Base-by-base conservation (phyloP, 2,888 invertebrate genomes). In the Axea sp. region DNA sequence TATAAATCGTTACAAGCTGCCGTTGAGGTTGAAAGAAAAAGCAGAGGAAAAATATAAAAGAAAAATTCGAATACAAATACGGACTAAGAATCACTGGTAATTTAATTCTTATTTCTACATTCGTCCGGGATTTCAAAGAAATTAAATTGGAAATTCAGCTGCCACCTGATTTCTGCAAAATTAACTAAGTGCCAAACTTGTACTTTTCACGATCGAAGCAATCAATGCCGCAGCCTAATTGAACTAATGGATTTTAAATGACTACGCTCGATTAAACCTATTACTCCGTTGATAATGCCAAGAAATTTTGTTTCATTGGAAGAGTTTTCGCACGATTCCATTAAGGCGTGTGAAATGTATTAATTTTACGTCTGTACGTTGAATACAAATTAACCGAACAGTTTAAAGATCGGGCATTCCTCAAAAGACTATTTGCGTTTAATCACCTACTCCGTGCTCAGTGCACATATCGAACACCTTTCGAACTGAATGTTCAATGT, bases 211-310 rank as follows among this genome's bases (percentile, higher is more conserved):
- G 26, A 67, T 49, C 30, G 39, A 35, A 11, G 64, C 51, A 64
- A 64, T 53, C 53, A 41, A 57, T 57, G 65, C 19, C 22, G 39
- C 11, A 41, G 67, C 33, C 53, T 67, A 67, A 67, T 57, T 67
- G 57, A 57, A 14, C 67, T 67, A 67, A 67, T 67, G 67, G 67
- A 67, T 67, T 67, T 67, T 68, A 68, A 68, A 68, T 59, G 57
- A 59, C 41, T 49, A 12, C 49, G 28, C 55, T 30, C 49, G 57
- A 68, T 59, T 68, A 41, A 43, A 49, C 41, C 41, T 41, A 67
- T 67, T 67, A 67, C 55, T 55, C 43, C 24, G 55, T 37, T 55
- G 45, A 65, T 53, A 47, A 65, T 45, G 28, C 19, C 24, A n/a
- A n/a, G n/a, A n/a, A n/a, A n/a, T n/a, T n/a, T n/a, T n/a, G n/a